Evolutionary conservation across 2,888 invertebrate species (phyloP).

Genomic region (Zaprionus obscuricornis): DNA sequence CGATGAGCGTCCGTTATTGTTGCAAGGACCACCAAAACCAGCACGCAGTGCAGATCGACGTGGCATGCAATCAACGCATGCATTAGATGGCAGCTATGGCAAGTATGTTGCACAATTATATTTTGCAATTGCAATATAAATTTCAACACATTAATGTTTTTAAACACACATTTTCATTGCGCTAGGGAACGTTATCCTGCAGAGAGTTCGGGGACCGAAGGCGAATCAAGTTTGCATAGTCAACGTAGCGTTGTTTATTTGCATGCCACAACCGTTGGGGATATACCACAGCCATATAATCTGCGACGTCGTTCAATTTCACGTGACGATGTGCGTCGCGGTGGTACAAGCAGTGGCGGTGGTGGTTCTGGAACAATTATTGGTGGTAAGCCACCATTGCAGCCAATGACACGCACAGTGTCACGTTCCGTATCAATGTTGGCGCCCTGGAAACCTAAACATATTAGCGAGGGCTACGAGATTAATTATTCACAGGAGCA

Average conservation of each 20-base stretch:
- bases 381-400: slow-evolving; percentile 63
- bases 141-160: not conserved
- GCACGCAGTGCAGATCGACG: slow-evolving; percentile 81
- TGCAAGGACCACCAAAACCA: slow-evolving; percentile 83
- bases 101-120: slow-evolving; percentile 40
- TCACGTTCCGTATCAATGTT: slow-evolving; percentile 92
- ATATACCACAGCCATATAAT: slow-evolving; percentile 90
- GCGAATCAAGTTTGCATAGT: slow-evolving; percentile 91
- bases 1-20: slow-evolving; percentile 68
- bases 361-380: slow-evolving; percentile 1
- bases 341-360: slow-evolving; percentile 74
- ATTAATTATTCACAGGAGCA: slow-evolving; percentile 89
- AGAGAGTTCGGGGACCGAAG: slow-evolving; percentile 87
- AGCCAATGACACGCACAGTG: slow-evolving; percentile 87
- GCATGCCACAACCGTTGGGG: slow-evolving; percentile 94
- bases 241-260: slow-evolving; percentile 93
- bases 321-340: slow-evolving; percentile 89
- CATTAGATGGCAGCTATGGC: slow-evolving; percentile 44
- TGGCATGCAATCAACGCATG: slow-evolving; percentile 27
- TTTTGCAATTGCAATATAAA: not conserved
- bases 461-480: slow-evolving; percentile 89
- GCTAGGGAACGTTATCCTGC: slow-evolving; percentile 83
- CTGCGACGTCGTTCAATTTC: slow-evolving; percentile 87
- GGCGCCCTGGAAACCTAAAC: slow-evolving; percentile 92
- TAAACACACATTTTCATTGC: not conserved